These are phyloP conservation scores for Catagonus wagneri DNA, from an alignment of 2,113 vertebrate species.

Conservation along the genomic window DNA sequence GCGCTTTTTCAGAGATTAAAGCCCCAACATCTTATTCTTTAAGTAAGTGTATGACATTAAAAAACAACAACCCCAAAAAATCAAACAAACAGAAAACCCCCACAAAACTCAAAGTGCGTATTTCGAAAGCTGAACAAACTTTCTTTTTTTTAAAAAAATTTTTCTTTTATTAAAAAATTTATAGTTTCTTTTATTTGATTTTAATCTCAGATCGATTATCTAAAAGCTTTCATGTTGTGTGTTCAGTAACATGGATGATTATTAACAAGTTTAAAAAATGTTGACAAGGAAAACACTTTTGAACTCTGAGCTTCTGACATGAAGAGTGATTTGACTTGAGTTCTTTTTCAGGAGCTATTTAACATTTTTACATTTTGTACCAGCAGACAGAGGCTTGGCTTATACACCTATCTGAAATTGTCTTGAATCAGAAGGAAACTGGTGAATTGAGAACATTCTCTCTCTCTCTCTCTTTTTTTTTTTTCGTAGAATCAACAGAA, in stretches of 20 bases:
- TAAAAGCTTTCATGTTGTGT: background rate
- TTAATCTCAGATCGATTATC: background rate
- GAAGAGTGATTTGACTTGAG: background rate
- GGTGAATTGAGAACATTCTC: background rate
- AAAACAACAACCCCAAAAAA: background rate
- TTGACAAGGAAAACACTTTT: background rate
- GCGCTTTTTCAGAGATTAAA: background rate
- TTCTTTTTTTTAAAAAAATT: background rate
- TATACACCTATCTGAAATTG: background rate
- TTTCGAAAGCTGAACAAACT: background rate
- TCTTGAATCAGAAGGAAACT: background rate
- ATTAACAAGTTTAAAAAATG: background rate
- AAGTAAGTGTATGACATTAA: background rate
- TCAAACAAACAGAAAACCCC: background rate
- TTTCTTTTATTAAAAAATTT: too few species aligned
- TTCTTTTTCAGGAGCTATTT: background rate
- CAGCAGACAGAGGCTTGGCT: background rate
- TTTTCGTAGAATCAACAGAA: background rate
- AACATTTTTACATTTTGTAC: background rate
- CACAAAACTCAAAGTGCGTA: background rate
- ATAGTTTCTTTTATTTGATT: background rate
- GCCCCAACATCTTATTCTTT: background rate
- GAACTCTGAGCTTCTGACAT: background rate
- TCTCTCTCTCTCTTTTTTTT: background rate
- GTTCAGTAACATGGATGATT: background rate